A percentile compares a stretch with the other conserved stretches of the same genome.
Conservation (phyloP, 2,113 vertebrate genomes). For the Coturnix japonica region DNA sequence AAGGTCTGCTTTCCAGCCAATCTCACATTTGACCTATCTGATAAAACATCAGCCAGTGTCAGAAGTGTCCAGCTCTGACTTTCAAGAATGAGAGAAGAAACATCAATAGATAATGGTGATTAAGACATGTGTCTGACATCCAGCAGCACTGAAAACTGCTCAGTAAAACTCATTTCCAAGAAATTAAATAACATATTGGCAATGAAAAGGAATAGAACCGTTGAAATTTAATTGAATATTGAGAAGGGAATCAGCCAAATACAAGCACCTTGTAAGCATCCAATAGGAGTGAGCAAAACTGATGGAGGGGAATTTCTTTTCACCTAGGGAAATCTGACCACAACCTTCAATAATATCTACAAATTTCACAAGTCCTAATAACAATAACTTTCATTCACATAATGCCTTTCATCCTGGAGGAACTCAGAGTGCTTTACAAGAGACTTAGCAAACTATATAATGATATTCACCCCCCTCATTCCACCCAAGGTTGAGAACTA, state of each 20-base stretch:
- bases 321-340: conserved; percentile 32
- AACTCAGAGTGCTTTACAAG: conserved; percentile 14
- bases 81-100: not conserved
- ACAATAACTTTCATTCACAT: conserved; percentile 14
- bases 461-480: not conserved
- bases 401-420: not conserved
- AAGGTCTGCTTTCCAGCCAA: not conserved
- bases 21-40: not conserved
- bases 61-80: not conserved
- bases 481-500: not conserved
- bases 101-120: not conserved
- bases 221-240: not conserved
- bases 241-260: not conserved
- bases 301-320: not conserved
- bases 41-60: not conserved
- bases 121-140: not conserved
- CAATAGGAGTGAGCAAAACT: not conserved
- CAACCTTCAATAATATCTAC: conserved; percentile 19
- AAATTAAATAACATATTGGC: conserved; percentile 3
- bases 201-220: conserved; percentile 19
- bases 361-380: conserved; percentile 36
- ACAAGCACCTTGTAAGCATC: conserved; percentile 35
- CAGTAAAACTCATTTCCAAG: not conserved
- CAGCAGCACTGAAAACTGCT: conserved; percentile 5
- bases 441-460: conserved; percentile 30